A percentile compares a stretch with the other conserved stretches of the same genome.
Conservation (phyloP, 2,113 vertebrate genomes). For the Oceanodroma tethys region DNA sequence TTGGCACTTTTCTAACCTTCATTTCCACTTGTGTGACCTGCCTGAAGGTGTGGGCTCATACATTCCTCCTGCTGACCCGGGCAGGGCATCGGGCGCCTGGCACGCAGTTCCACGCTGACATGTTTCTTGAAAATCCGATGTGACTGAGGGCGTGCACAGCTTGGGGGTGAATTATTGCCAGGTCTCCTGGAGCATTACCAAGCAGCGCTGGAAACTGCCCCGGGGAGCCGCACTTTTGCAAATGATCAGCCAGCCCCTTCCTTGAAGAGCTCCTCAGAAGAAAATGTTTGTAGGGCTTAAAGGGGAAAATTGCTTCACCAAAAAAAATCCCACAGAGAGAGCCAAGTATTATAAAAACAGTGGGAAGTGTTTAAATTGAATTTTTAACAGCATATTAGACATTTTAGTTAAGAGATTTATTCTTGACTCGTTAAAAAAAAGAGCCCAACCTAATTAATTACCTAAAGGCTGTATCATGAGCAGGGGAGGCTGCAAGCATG, state of each 20-base stretch:
- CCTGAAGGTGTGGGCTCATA: background rate
- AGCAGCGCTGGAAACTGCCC: background rate
- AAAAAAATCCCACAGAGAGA: background rate
- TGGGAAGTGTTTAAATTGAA: background rate
- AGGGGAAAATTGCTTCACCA: background rate
- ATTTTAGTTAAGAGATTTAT: background rate
- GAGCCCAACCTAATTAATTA: background rate
- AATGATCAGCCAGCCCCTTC: background rate
- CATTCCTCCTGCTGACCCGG: fast-evolving
- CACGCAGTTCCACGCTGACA: fast-evolving
- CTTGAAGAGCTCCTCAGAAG: background rate
- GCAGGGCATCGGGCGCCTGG: fast-evolving
- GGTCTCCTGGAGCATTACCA: background rate
- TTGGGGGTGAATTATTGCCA: background rate
- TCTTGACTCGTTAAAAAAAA: background rate
- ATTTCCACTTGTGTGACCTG: background rate
- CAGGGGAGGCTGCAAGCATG: background rate
- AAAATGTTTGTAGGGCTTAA: background rate
- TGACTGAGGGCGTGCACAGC: background rate
- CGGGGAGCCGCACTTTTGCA: background rate
- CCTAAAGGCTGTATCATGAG: background rate
- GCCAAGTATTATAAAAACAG: background rate
- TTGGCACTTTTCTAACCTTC: background rate
- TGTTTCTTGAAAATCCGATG: background rate
- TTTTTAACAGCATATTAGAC: background rate